Percentiles rank a stretch among this genome's conserved stretches.
Conservation (phyloP, 2,113 vertebrate genomes). For the Phyllostomus discolor region DNA sequence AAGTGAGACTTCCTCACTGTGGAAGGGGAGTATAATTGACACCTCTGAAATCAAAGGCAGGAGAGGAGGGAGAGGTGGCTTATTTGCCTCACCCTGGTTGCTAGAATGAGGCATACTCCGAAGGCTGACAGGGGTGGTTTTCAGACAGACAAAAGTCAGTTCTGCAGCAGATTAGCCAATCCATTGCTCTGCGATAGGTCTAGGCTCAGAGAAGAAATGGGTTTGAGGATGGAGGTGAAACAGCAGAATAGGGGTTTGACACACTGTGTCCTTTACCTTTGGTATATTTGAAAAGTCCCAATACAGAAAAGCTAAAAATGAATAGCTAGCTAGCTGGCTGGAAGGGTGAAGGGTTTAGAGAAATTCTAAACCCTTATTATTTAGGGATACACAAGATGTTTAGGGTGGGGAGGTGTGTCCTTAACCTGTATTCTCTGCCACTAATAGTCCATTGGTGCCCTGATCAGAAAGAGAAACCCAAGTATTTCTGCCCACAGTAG, state of each 20-base stretch:
- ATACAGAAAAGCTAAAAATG: constrained; percentile 19
- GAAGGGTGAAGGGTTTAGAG: neutral
- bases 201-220: neutral
- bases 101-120: neutral
- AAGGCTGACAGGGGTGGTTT: neutral
- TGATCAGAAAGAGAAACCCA: neutral
- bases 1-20: neutral
- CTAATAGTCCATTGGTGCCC: neutral
- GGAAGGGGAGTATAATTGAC: neutral
- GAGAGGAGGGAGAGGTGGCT: neutral
- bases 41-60: neutral
- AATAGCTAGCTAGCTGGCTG: neutral
- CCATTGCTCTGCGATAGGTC: neutral
- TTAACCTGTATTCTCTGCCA: neutral
- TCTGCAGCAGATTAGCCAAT: neutral
- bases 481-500: neutral
- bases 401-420: neutral
- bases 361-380: neutral
- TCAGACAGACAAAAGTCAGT: neutral
- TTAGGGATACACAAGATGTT: neutral
- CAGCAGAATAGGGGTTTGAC: neutral
- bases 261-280: neutral
- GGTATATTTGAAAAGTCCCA: neutral
- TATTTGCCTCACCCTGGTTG: neutral
- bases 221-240: neutral